These are phyloP conservation scores for Antennarius striatus DNA, from an alignment of 2,113 vertebrate species.

Conservation along the genomic window DNA sequence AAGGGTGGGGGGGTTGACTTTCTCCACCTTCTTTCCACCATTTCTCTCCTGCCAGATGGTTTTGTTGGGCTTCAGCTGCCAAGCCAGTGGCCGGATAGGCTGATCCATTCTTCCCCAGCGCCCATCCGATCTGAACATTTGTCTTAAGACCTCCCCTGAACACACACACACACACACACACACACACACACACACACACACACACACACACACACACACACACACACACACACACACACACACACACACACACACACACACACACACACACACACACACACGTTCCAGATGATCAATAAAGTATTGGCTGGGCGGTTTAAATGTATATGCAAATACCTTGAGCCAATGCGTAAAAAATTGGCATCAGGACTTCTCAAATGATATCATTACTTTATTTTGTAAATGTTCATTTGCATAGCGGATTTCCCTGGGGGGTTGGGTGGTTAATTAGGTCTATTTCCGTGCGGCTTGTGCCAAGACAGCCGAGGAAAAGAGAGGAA, in stretches of 20 bases:
- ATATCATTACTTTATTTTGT: constrained; percentile 99
- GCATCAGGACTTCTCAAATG: constrained; percentile 98
- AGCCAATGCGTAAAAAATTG: constrained; percentile 88
- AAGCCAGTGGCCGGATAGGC: constrained; percentile 78
- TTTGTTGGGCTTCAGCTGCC: constrained; percentile 80
- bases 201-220: not conserved
- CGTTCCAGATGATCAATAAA: constrained; percentile 28
- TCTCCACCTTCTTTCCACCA: constrained; percentile 29
- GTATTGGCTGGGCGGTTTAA: constrained; percentile 40
- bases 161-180: not conserved
- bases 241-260: not conserved
- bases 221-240: not conserved
- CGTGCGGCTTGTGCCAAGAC: constrained; percentile 87
- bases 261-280: not conserved
- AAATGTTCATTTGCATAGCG: constrained; percentile 99
- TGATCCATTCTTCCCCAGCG: constrained; percentile 81
- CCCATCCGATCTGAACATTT: constrained; percentile 85
- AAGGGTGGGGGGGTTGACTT: constrained; percentile 65
- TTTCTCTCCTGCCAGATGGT: constrained; percentile 92
- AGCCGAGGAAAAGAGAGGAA: constrained; percentile 41
- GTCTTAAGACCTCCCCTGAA: constrained; percentile 74
- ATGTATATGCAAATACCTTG: constrained; percentile 90
- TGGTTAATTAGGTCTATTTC: constrained; percentile 99
- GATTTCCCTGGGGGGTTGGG: constrained; percentile 95
- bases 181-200: constrained; percentile 1